phyloP scores from a whole-genome alignment of 2,797 vertebrate species.

The Mormyrus proboscirostris region DNA sequence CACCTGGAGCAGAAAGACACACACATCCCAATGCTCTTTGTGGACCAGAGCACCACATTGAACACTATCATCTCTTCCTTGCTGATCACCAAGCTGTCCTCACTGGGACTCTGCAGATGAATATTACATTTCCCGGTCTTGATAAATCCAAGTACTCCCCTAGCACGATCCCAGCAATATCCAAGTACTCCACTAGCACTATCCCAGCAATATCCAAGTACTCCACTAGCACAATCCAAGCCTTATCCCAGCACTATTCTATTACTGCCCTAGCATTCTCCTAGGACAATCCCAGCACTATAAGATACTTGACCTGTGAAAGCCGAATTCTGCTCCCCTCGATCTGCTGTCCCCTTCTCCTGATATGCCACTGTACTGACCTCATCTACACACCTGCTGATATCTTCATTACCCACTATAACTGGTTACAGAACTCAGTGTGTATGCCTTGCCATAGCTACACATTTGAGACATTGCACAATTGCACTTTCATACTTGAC shows the following conservation, averaged over 20 bases:
- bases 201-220: too few relatives aligned
- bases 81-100: background rate
- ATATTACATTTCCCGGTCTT: background rate
- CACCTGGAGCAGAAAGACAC: background rate
- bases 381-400: background rate
- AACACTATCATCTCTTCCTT: background rate
- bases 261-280: background rate
- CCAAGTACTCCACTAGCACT: too few relatives aligned
- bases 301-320: background rate
- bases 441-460: background rate
- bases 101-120: background rate
- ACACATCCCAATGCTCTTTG: background rate
- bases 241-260: too few relatives aligned
- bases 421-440: background rate
- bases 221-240: too few relatives aligned
- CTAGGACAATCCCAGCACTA: background rate
- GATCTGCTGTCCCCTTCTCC: background rate
- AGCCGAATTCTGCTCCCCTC: background rate
- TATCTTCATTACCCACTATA: background rate
- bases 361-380: background rate
- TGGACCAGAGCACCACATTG: background rate
- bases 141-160: too few relatives aligned
- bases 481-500: background rate
- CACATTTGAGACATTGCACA: background rate
- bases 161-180: too few relatives aligned